Percentiles rank a stretch among this genome's conserved stretches.
Evolutionary conservation across 2,797 vertebrate genomes (phyloP).

Genomic region (Adelosebastes latens): DNA sequence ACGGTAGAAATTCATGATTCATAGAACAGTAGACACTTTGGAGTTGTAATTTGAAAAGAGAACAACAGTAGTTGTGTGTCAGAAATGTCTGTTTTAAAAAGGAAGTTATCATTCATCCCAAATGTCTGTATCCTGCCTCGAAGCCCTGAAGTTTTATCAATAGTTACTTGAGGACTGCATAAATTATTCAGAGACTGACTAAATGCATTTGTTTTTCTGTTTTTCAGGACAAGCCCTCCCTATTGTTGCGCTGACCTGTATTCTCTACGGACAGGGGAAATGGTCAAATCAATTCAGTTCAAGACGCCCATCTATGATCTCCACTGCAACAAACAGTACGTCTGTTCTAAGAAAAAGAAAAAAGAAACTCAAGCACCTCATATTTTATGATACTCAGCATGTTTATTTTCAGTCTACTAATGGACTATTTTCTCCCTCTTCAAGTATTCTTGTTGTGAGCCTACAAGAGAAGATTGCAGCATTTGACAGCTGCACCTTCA

Average conservation of each 20-base stretch:
- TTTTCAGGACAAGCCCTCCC: conserved; percentile 90
- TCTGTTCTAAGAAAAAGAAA: not conserved
- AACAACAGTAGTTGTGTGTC: too few relatives aligned
- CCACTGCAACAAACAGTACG: conserved; percentile 94
- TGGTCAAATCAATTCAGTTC: conserved; percentile 99
- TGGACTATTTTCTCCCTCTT: conserved; percentile 16
- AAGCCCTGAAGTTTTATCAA: not conserved
- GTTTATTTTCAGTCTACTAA: conserved; percentile 2
- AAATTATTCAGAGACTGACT: not conserved
- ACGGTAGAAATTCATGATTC: not conserved
- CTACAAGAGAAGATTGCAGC: conserved; percentile 99
- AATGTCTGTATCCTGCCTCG: too few relatives aligned
- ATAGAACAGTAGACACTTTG: not conserved
- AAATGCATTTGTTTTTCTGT: not conserved
- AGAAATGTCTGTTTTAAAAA: too few relatives aligned
- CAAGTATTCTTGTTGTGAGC: conserved; percentile 94
- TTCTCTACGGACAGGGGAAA: conserved; percentile 94
- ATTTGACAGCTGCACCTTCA: conserved; percentile 98
- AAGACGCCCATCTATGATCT: conserved; percentile 98
- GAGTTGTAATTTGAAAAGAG: not conserved
- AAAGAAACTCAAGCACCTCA: not conserved
- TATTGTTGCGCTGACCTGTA: conserved; percentile 97
- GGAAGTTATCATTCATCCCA: too few relatives aligned
- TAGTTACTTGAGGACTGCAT: not conserved
- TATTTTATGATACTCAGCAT: not conserved